Evolutionary conservation across 2,797 vertebrate species (phyloP), one percentile per base, ranked within the genome.

Genomic region (Acomys russatus): DNA sequence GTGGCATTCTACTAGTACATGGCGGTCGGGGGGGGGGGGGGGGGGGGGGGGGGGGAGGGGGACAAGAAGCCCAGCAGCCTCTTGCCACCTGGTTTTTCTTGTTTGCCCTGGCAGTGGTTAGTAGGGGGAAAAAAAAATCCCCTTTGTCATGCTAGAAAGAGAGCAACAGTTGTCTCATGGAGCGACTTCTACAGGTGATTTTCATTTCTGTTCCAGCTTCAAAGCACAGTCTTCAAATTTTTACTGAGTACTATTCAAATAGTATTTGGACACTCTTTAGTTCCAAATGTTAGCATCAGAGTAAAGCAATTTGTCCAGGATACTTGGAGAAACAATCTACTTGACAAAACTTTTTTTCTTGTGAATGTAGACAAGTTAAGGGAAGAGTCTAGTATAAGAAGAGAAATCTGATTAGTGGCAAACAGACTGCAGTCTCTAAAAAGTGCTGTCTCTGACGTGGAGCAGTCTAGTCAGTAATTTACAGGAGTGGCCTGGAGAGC

Each of bases 271-370:
- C 23, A 38, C 44, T 33, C 61, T 59, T 64, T 64, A 78, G 1
- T 54, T 90, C 64, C 51, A 92, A 6, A 68, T 71, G 63, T 78
- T 96, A 94, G 49, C 25, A 56, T 85, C 9, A 49, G 33, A 95
- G 25, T 51, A 83, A 85, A n/a, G 23, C 71, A 78, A 10, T 59
- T 28, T 85, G 2, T 94, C 25, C 35, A 22, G 44, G 88, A 89
- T 70, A 23, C 64, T 59, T 71, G n/a, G 44, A 74, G 68, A 86
- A 88, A 82, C 28, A 54, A 14, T 74, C n/a, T 51, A 66, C 14
- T 28, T 83, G 59, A 28, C 38, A 18, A 14, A 44, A 12, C 59
- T 10, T 64, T 63, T 44, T 64, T 23, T 64, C 80, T 44, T 83
- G 59, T 83, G 59, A 63, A 30, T 64, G 59, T 28, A 23, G 23